Percentiles rank a stretch among this genome's conserved stretches.
phyloP scores from a whole-genome alignment of 2,888 invertebrate genomes.

The Nysson spinosus region DNA sequence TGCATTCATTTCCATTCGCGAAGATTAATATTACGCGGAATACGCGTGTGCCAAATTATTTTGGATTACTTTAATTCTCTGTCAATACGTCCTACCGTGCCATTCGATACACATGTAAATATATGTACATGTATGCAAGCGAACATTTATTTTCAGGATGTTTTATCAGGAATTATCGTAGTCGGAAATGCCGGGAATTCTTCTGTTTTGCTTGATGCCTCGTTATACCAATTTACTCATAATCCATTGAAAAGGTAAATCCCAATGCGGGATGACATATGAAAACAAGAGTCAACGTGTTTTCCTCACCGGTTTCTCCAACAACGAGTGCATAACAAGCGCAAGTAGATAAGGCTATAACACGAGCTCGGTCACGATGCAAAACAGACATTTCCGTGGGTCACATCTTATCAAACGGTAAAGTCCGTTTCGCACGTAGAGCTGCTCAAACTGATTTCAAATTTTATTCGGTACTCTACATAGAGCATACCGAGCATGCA shows the following conservation, averaged over 20 bases:
- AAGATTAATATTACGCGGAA: not conserved
- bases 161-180: not conserved
- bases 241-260: not conserved
- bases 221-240: not conserved
- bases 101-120: no score
- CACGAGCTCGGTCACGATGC: conserved; percentile 1
- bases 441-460: conserved; percentile 7
- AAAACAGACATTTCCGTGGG: conserved; percentile 11
- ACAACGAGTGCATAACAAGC: not conserved
- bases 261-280: not conserved
- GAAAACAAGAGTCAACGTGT: not conserved
- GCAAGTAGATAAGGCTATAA: not conserved
- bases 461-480: conserved; percentile 3
- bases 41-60: no score
- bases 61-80: no score
- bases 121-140: no score
- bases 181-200: not conserved
- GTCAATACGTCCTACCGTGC: no score
- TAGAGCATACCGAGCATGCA: not conserved
- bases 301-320: not conserved
- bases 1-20: not conserved
- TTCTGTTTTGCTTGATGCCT: not conserved
- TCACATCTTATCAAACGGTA: conserved; percentile 6
- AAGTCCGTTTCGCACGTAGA: not conserved
- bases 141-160: no score